phyloP scores from a whole-genome alignment of 2,113 vertebrate genomes.

The Pogonocichla stellata region DNA sequence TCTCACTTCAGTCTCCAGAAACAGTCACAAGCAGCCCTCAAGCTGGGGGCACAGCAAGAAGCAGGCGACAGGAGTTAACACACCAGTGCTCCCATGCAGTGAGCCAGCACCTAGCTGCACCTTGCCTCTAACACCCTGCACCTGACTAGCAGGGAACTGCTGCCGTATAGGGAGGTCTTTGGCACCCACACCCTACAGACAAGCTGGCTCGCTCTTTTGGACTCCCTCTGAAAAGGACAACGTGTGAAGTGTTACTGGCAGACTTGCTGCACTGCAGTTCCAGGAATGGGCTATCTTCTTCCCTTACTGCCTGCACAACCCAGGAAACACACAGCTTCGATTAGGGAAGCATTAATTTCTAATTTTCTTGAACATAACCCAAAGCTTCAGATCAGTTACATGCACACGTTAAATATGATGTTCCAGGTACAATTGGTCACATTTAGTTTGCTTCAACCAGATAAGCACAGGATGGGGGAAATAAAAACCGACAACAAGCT shows the following conservation, averaged over 20 bases:
- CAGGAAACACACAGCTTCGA: background rate
- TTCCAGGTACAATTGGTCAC: background rate
- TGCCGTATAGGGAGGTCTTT: background rate
- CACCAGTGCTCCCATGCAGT: fast-evolving
- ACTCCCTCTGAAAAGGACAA: background rate
- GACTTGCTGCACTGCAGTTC: constrained; percentile 50
- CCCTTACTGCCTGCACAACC: background rate
- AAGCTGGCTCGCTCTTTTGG: background rate
- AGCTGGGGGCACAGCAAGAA: background rate
- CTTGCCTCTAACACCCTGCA: background rate
- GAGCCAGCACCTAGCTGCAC: background rate
- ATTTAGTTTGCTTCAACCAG: background rate
- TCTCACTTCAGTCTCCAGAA: background rate
- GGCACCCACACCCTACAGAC: background rate
- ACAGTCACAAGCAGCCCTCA: background rate
- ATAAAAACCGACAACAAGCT: background rate
- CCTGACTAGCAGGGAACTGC: background rate
- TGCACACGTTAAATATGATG: background rate
- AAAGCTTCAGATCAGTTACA: background rate
- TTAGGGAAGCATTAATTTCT: background rate
- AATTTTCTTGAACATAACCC: background rate
- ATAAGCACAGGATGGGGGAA: background rate
- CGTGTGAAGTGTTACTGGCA: background rate
- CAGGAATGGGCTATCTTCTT: background rate
- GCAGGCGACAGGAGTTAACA: background rate